Base-by-base conservation (phyloP, 1,140 invertebrate genomes). In the Notospermus geniculatus region DNA sequence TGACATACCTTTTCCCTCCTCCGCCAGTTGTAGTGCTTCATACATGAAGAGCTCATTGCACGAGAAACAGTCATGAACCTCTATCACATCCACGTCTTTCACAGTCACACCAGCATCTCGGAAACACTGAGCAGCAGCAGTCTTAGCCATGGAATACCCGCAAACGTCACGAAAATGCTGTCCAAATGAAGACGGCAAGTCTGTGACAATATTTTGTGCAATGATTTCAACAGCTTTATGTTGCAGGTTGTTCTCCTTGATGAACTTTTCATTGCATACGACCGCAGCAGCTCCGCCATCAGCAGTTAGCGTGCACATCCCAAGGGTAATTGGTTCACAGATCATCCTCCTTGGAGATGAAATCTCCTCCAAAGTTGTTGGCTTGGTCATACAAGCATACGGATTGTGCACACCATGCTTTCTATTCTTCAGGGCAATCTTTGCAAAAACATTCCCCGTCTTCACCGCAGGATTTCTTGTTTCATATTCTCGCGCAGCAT, bases 11-110 rank as follows among this genome's bases (percentile, higher is more conserved):
- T 56, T 60, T 4, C 74, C 74, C 60, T 89, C 88, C 2, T 86
- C 85, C 77, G 95, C 97, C 0, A 98, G 80, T 30, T 95, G 93
- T 19, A 98, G 83, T 1, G 93, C 93, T 84, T 98, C 95, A 71
- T 98, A 98, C 2, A 93, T 95, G 5, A 98, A 91, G 32, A 98
- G 80, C 74, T 98, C 95, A 80, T 98, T 98, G 1, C 91, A 88
- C 5, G 94, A 93, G 81, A 98, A 98, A 80, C 95, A 98, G 76
- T 98, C 95, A 69, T 98, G 95, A n/a, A 97, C 83, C 80, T 99
- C 95, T n/a, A 98, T 85, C 0, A 98, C 93, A 59, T 62, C 55
- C 28, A 62, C 36, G 45, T 60, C 39, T 23, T n/a, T 15, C 25
- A 55, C 13, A 7, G 25, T 45, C 22, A 62, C 15, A 7, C 60